Percentiles rank a stretch among this genome's conserved stretches.
Conservation (phyloP, 2,797 vertebrate genomes). For the Myripristis murdjan region DNA sequence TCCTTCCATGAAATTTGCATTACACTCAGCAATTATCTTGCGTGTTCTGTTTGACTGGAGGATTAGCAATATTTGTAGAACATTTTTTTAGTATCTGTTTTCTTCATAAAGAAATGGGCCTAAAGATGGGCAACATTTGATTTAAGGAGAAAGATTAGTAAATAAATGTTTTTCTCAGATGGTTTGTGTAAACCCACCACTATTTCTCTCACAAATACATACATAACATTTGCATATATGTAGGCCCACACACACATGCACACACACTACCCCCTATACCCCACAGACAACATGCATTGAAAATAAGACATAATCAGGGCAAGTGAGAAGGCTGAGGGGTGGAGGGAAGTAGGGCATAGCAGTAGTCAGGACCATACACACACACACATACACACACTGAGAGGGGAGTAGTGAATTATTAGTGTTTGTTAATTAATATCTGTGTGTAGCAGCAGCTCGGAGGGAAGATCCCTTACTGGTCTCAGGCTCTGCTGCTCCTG, state of each 20-base stretch:
- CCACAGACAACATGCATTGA: slow-evolving; percentile 52
- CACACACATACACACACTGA: slow-evolving; percentile 6
- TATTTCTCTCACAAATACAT: background rate
- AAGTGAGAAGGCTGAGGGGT: slow-evolving; percentile 32
- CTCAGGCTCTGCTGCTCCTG: slow-evolving; percentile 42
- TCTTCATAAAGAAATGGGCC: slow-evolving; percentile 30
- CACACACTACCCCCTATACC: slow-evolving; percentile 32
- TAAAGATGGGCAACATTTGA: slow-evolving; percentile 5
- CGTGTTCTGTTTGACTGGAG: background rate
- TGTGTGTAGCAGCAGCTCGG: slow-evolving; percentile 37
- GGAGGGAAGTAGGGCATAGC: slow-evolving; percentile 61
- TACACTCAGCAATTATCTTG: no score
- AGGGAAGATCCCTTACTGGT: slow-evolving; percentile 50
- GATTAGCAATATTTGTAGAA: background rate
- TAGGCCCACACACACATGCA: slow-evolving; percentile 5
- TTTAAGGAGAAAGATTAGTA: background rate
- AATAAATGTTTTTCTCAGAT: slow-evolving; percentile 20
- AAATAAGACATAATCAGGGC: slow-evolving; percentile 71
- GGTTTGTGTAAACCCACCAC: background rate
- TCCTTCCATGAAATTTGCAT: no score
- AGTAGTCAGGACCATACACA: slow-evolving; percentile 30
- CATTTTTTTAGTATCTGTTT: background rate
- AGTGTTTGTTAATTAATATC: slow-evolving; percentile 72
- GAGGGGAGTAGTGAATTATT: slow-evolving; percentile 55
- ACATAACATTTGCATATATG: background rate